phyloP scores from a whole-genome alignment of 1,140 invertebrate genomes.

The Tachypleus tridentatus region DNA sequence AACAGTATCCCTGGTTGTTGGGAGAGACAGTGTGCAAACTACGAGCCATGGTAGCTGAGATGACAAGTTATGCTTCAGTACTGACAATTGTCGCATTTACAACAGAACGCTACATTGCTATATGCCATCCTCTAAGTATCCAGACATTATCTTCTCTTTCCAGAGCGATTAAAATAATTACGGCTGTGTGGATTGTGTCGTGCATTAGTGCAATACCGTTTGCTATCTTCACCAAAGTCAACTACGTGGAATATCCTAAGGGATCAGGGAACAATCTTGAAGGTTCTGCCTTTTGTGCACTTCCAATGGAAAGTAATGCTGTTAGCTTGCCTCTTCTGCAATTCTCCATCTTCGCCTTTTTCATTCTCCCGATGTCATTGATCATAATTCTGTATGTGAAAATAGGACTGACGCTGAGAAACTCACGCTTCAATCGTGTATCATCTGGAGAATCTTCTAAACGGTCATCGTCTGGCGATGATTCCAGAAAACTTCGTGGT shows the following conservation, averaged over 20 bases:
- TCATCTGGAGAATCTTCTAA: too few species aligned
- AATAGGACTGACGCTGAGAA: conserved; percentile 33
- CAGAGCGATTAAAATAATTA: conserved; percentile 62
- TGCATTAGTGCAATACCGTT: conserved; percentile 65
- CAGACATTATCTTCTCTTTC: conserved; percentile 64
- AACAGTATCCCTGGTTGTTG: conserved; percentile 37
- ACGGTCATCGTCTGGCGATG: not conserved
- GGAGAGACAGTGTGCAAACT: conserved; percentile 36
- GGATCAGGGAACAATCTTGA: not conserved
- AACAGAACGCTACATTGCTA: conserved; percentile 62
- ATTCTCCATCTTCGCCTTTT: conserved; percentile 36
- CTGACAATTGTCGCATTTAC: conserved; percentile 62
- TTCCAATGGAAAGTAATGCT: conserved; percentile 26
- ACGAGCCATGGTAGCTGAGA: conserved; percentile 34
- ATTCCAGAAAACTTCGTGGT: not conserved
- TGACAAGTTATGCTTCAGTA: conserved; percentile 47
- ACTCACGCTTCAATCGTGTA: not conserved
- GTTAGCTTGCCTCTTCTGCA: conserved; percentile 14
- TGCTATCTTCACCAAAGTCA: conserved; percentile 31
- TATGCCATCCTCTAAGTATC: conserved; percentile 69
- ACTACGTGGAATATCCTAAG: conserved; percentile 18
- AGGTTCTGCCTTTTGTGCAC: conserved; percentile 63
- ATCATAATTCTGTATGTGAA: conserved; percentile 35
- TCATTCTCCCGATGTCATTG: conserved; percentile 35
- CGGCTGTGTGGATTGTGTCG: conserved; percentile 59